These are phyloP conservation scores for Peucedramus taeniatus DNA, from an alignment of 2,113 vertebrate genomes.

Conservation along the genomic window DNA sequence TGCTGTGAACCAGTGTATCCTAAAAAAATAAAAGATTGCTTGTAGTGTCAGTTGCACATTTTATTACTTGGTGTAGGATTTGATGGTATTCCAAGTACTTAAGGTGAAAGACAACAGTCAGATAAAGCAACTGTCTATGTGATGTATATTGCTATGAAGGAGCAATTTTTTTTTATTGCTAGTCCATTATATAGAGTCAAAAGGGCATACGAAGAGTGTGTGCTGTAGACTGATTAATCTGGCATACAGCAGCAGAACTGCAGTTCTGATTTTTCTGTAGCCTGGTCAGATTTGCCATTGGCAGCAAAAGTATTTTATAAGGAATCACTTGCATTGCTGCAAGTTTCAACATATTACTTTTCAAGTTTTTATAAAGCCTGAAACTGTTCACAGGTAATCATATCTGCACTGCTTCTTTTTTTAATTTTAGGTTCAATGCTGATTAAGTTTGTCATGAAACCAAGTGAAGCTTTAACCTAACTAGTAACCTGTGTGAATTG, in stretches of 20 bases:
- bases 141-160: background rate
- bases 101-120: background rate
- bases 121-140: background rate
- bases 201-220: background rate
- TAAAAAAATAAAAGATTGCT: background rate
- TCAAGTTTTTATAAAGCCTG: background rate
- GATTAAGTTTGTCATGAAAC: conserved; percentile 17
- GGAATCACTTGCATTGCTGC: background rate
- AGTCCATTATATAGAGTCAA: background rate
- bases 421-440: background rate
- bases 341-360: background rate
- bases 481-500: background rate
- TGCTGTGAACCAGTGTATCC: background rate
- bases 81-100: background rate
- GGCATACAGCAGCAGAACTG: background rate
- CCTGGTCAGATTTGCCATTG: background rate
- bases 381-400: background rate
- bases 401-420: background rate
- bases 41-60: background rate
- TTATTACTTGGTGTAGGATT: background rate
- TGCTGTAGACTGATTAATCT: background rate
- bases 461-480: background rate
- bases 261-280: background rate
- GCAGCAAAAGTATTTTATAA: background rate
- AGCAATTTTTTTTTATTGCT: background rate